Evolutionary conservation across 2,888 invertebrate genomes (phyloP).

Genomic region (Tipula confusa): DNA sequence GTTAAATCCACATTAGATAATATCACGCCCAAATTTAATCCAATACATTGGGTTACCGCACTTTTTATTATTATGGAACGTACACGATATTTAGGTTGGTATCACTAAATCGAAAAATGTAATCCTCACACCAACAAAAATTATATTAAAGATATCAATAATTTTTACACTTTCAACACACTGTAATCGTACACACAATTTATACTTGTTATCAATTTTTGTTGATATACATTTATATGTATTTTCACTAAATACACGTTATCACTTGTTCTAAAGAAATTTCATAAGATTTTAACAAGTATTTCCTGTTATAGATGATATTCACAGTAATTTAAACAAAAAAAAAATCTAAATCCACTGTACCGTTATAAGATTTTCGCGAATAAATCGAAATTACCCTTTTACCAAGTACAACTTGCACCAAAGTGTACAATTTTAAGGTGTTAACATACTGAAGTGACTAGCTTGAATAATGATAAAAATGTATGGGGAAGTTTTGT

Average conservation of each 20-base stretch:
- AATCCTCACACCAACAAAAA: neutral
- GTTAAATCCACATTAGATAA: neutral
- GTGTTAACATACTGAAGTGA: neutral
- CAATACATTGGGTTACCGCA: neutral
- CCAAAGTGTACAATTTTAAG: neutral
- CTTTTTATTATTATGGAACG: no score
- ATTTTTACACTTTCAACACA: neutral
- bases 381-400: neutral
- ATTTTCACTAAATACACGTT: neutral
- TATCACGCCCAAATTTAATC: conserved; percentile 7
- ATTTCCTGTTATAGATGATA: no score
- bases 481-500: neutral
- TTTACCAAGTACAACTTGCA: neutral
- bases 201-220: neutral
- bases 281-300: no score
- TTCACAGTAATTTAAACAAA: no score
- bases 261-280: no score
- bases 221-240: neutral
- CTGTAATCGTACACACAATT: neutral
- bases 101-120: neutral
- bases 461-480: neutral
- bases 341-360: neutral
- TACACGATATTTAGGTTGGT: neutral
- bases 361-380: neutral
- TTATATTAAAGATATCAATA: neutral